Percentiles rank a stretch among this genome's conserved stretches.
Evolutionary conservation across 2,797 vertebrate species (phyloP).

Genomic region (Neosilurus hyrtlii): DNA sequence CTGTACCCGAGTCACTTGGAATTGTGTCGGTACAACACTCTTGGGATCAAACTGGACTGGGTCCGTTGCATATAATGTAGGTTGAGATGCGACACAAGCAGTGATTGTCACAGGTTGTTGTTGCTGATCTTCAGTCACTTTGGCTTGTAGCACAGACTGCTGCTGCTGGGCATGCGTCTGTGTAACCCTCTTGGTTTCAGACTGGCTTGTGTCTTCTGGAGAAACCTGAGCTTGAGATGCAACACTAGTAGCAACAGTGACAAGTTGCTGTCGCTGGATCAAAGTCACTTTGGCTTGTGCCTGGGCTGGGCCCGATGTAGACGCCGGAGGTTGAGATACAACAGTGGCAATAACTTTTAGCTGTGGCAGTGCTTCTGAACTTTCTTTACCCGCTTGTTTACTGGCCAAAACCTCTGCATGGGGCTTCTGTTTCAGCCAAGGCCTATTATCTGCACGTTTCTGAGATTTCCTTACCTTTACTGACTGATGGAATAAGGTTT

Average conservation of each 20-base stretch:
- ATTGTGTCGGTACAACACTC: neutral
- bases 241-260: neutral
- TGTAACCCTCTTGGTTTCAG: conserved; percentile 18
- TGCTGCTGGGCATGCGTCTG: conserved; percentile 19
- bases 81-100: neutral
- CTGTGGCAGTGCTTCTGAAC: conserved; percentile 11
- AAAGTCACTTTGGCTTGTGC: neutral
- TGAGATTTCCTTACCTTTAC: conserved; percentile 66
- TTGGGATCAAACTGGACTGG: neutral
- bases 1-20: neutral
- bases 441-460: conserved; percentile 65
- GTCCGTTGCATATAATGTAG: neutral
- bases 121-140: conserved; percentile 4
- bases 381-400: conserved; percentile 22
- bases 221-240: neutral
- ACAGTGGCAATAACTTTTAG: neutral
- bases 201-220: neutral
- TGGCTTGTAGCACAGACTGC: neutral
- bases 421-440: conserved; percentile 70
- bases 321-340: neutral
- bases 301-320: conserved; percentile 14
- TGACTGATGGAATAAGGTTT: conserved; percentile 52
- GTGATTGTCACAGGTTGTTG: neutral
- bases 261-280: conserved; percentile 1
- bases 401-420: conserved; percentile 38